phyloP scores from a whole-genome alignment of 1,140 invertebrate species.

The Physella acuta region DNA sequence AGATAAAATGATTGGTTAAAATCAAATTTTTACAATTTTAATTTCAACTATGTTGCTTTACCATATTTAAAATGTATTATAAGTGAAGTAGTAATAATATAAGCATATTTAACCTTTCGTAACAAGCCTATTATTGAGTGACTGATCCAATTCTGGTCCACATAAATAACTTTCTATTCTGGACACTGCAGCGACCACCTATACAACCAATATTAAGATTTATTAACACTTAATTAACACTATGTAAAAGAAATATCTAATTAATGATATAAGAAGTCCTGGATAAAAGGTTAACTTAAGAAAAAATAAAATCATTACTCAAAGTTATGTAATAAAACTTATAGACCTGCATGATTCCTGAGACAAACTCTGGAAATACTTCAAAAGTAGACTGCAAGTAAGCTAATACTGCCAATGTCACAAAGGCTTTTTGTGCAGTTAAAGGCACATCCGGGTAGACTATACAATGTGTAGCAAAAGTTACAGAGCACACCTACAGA shows the following conservation, averaged over 20 bases:
- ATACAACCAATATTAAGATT: no score
- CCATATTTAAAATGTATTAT: no score
- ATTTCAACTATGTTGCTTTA: no score
- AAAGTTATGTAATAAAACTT: no score
- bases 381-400: conserved; percentile 85
- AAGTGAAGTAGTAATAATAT: no score
- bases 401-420: conserved; percentile 94
- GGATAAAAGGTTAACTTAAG: no score
- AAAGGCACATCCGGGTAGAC: conserved; percentile 52
- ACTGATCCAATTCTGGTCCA: conserved; percentile 5
- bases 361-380: conserved; percentile 64
- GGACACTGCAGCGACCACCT: conserved; percentile 2
- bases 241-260: no score
- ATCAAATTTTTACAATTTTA: no score
- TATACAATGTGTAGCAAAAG: conserved; percentile 6
- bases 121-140: background rate
- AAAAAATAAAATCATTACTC: no score
- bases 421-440: conserved; percentile 85
- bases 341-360: conserved; percentile 55
- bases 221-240: no score
- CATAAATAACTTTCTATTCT: background rate
- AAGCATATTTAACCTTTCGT: background rate
- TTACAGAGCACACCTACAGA: background rate
- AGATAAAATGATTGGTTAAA: no score
- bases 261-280: no score